Evolutionary conservation across 2,888 invertebrate genomes (phyloP).

Genomic region (Ophioninae sp.): DNA sequence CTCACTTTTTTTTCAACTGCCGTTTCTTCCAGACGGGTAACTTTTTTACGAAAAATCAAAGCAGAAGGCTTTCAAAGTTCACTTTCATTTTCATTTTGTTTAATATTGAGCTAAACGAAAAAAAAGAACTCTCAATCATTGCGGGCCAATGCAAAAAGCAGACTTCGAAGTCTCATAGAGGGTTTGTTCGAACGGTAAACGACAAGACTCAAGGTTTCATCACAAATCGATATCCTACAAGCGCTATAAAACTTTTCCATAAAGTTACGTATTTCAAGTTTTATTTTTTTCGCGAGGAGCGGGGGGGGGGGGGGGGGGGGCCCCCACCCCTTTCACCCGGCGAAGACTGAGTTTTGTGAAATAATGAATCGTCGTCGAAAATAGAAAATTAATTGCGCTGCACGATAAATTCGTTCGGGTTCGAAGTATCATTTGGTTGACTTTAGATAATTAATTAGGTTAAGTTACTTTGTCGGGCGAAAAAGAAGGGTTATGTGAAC

Average conservation of each 20-base stretch:
- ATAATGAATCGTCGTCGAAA: background rate
- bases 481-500: too few species aligned
- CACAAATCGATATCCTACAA: constrained; percentile 40
- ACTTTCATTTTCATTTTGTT: background rate
- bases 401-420: background rate
- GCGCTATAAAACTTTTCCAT: constrained; percentile 21
- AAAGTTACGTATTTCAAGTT: constrained; percentile 20
- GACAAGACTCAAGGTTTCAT: constrained; percentile 36
- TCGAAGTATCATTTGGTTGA: background rate
- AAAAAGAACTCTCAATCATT: background rate
- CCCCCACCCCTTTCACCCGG: background rate
- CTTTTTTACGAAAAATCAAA: too few species aligned
- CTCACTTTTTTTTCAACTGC: too few species aligned
- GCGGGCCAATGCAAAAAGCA: constrained; percentile 47
- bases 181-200: constrained; percentile 17
- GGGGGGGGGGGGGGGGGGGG: background rate
- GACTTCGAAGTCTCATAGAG: constrained; percentile 7
- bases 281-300: background rate
- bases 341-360: background rate
- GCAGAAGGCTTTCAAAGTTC: too few species aligned
- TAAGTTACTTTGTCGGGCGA: too few species aligned
- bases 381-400: background rate
- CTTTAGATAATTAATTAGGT: background rate
- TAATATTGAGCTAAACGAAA: background rate
- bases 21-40: too few species aligned